phyloP scores from a whole-genome alignment of 2,113 vertebrate species.

The Sporophila hypoxantha region DNA sequence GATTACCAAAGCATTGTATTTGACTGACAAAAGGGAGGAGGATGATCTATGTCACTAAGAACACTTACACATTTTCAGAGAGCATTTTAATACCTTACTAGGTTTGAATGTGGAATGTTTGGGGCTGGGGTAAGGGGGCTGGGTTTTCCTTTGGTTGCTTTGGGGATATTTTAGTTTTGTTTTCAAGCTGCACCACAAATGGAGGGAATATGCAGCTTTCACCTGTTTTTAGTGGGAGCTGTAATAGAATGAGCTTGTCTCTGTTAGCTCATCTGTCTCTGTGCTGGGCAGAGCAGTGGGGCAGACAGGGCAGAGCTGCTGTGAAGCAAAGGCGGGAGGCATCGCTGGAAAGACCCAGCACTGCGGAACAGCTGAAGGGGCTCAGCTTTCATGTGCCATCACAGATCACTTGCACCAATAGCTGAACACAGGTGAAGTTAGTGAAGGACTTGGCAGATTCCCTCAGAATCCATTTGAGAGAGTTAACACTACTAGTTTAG shows the following conservation, averaged over 20 bases:
- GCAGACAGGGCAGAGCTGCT: neutral
- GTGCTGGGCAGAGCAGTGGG: neutral
- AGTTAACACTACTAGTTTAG: neutral
- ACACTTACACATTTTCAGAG: neutral
- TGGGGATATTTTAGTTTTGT: neutral
- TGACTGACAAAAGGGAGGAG: neutral
- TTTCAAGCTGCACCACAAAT: neutral
- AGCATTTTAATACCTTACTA: neutral
- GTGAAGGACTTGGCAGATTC: neutral
- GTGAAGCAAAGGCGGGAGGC: accelerated
- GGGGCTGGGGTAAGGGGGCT: neutral
- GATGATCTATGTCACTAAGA: neutral
- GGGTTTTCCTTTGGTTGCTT: neutral
- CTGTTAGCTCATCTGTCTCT: neutral
- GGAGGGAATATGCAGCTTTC: neutral
- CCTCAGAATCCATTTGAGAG: neutral
- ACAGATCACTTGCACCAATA: neutral
- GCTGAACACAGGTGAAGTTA: neutral
- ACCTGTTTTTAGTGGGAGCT: neutral
- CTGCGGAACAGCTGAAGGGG: neutral
- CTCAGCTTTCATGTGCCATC: neutral
- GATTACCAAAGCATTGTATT: neutral
- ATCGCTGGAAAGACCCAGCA: accelerated
- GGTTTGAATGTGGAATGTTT: neutral
- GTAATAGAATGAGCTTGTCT: neutral